phyloP scores from a whole-genome alignment of 2,797 vertebrate genomes.

The Halcyon chelicuti region DNA sequence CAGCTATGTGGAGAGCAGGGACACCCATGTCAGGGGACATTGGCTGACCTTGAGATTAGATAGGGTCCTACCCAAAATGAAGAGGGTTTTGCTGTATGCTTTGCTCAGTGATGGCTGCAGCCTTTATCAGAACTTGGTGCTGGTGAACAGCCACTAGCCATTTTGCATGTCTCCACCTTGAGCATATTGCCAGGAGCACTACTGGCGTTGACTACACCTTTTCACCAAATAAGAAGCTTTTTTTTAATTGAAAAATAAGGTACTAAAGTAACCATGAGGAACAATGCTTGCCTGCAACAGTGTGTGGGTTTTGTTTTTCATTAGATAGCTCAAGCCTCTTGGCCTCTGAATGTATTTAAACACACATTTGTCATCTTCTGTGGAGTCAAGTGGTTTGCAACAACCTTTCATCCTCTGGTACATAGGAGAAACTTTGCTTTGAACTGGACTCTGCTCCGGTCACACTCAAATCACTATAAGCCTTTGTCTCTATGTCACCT shows the following conservation, averaged over 20 bases:
- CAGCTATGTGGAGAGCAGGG: neutral
- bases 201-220: neutral
- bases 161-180: neutral
- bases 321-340: neutral
- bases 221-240: neutral
- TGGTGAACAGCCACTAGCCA: neutral
- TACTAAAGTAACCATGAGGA: too few relatives aligned
- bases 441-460: neutral
- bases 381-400: neutral
- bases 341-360: neutral
- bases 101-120: too few relatives aligned
- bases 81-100: too few relatives aligned
- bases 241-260: neutral
- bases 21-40: fast-evolving
- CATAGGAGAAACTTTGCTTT: fast-evolving
- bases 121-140: too few relatives aligned
- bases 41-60: fast-evolving
- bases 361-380: neutral
- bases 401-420: too few relatives aligned
- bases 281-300: too few relatives aligned
- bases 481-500: neutral
- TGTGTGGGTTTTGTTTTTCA: neutral
- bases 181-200: neutral
- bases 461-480: neutral
- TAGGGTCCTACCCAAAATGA: neutral